Percentiles rank a stretch among this genome's conserved stretches.
Conservation (phyloP, 1,140 invertebrate species). For the Halictus rubicundus region DNA sequence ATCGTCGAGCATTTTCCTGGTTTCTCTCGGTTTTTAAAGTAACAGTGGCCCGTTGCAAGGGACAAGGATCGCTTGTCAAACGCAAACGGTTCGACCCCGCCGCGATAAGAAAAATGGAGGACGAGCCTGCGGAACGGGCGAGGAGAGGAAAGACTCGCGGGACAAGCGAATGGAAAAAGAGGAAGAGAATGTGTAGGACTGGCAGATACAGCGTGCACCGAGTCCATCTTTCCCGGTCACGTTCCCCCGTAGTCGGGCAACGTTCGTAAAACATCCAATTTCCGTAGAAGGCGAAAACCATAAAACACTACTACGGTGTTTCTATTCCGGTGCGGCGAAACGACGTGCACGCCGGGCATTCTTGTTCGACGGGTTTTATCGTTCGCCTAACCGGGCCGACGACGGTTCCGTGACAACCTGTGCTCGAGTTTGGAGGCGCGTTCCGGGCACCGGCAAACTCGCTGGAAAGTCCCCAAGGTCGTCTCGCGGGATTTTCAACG, state of each 20-base stretch:
- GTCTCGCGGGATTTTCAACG: too few relatives aligned
- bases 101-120: conserved; percentile 30
- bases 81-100: conserved; percentile 42
- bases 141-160: neutral
- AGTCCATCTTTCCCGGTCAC: conserved; percentile 35
- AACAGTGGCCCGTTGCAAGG: neutral
- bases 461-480: neutral
- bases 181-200: neutral
- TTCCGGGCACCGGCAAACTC: neutral
- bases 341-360: neutral
- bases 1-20: conserved; percentile 6
- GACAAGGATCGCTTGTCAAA: conserved; percentile 44
- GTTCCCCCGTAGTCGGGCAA: conserved; percentile 26
- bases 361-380: conserved; percentile 42
- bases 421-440: neutral
- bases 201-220: conserved; percentile 1
- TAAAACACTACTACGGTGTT: conserved; percentile 49
- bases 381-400: neutral
- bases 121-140: neutral
- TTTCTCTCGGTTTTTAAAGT: neutral
- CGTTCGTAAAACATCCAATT: conserved; percentile 63
- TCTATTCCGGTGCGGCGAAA: conserved; percentile 44
- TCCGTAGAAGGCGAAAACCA: conserved; percentile 52
- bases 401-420: conserved; percentile 41
- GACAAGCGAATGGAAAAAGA: neutral